Percentiles rank a stretch among this genome's conserved stretches.
Evolutionary conservation across 37 sponge, comb jelly and placozoan species (phyloP).

Genomic region (Geodia barretti): DNA sequence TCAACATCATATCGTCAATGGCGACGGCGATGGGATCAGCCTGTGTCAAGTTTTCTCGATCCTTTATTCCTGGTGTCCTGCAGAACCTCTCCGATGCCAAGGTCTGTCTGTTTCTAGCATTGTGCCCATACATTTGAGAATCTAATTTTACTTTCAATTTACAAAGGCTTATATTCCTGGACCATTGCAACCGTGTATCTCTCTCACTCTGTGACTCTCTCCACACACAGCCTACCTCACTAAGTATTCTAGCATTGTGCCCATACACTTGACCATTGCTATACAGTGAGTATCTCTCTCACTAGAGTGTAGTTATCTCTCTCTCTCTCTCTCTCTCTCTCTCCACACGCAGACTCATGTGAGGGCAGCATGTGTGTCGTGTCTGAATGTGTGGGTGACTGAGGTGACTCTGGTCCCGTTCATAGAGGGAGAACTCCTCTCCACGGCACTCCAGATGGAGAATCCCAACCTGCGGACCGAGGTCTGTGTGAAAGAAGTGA

Average conservation of each 20-base stretch:
- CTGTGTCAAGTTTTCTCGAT: constrained; percentile 35
- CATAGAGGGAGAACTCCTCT: constrained; percentile 75
- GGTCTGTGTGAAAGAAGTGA: constrained; percentile 29
- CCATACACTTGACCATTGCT: too few relatives aligned
- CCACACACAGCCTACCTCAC: too few relatives aligned
- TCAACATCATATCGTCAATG: constrained; percentile 64
- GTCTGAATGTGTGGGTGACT: constrained; percentile 69
- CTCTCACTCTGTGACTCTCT: too few relatives aligned
- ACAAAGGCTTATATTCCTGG: too few relatives aligned
- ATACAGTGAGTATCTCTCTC: too few relatives aligned
- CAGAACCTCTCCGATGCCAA: constrained; percentile 65
- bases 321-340: background rate
- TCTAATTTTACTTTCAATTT: background rate
- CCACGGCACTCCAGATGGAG: constrained; percentile 70
- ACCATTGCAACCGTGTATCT: too few relatives aligned
- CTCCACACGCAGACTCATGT: constrained; percentile 58
- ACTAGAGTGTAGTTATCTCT: too few relatives aligned
- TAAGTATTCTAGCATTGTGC: background rate
- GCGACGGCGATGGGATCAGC: constrained; percentile 81
- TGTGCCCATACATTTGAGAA: background rate
- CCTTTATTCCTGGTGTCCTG: constrained; percentile 55
- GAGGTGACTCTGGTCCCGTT: constrained; percentile 52
- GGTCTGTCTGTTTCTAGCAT: constrained; percentile 23
- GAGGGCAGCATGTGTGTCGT: constrained; percentile 58
- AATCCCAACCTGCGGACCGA: constrained; percentile 86